phyloP scores from a whole-genome alignment of 2,888 invertebrate species.

The Dolomedes plantarius region DNA sequence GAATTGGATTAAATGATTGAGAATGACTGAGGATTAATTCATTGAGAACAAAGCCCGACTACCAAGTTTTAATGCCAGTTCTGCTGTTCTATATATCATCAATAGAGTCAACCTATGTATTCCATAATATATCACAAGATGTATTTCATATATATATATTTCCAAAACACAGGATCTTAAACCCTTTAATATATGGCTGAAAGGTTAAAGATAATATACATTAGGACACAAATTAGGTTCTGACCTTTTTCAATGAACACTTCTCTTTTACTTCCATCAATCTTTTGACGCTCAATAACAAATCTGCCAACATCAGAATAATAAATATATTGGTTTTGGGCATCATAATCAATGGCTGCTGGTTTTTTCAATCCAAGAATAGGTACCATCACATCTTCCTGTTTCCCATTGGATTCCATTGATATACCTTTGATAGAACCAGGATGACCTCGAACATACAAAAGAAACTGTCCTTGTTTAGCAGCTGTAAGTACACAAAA shows the following conservation, averaged over 20 bases:
- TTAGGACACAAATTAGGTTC: too few species aligned
- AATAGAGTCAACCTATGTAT: too few species aligned
- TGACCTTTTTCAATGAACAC: conserved; percentile 80
- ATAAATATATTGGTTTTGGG: conserved; percentile 81
- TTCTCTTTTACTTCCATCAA: conserved; percentile 81
- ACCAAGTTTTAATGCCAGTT: too few species aligned
- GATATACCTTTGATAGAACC: conserved; percentile 84
- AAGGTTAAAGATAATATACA: too few species aligned
- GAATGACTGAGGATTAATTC: too few species aligned
- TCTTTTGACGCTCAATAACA: conserved; percentile 82
- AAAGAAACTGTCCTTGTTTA: conserved; percentile 82
- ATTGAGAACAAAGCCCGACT: too few species aligned
- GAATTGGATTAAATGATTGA: too few species aligned
- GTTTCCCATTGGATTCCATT: conserved; percentile 74
- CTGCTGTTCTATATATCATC: too few species aligned
- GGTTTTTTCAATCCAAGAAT: conserved; percentile 83
- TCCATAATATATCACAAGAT: too few species aligned
- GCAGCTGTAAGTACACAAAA: conserved; percentile 77
- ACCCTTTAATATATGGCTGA: too few species aligned
- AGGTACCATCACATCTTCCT: conserved; percentile 82
- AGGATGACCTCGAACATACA: conserved; percentile 83
- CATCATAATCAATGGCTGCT: conserved; percentile 84
- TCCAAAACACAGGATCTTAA: too few species aligned
- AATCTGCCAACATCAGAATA: conserved; percentile 81
- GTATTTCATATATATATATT: too few species aligned